phyloP scores from a whole-genome alignment of 2,797 vertebrate genomes.

The Echeneis naucrates region DNA sequence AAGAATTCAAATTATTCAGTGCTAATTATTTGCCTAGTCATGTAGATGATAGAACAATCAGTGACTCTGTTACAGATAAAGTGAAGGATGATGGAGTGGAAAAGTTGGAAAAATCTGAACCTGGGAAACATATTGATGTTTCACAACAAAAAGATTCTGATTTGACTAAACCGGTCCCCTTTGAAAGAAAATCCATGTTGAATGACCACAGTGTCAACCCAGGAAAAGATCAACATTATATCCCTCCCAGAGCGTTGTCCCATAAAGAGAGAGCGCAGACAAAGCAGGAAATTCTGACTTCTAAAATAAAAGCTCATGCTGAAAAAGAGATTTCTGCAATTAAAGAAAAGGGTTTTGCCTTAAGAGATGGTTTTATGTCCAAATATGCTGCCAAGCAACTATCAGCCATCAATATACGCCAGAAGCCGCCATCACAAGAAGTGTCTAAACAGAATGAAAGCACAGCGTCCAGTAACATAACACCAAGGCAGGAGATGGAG shows the following conservation, averaged over 20 bases:
- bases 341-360: conserved; percentile 83
- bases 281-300: conserved; percentile 86
- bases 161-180: conserved; percentile 20
- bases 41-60: conserved; percentile 40
- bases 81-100: conserved; percentile 37
- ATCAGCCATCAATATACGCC: conserved; percentile 50
- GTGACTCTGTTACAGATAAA: conserved; percentile 42
- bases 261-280: conserved; percentile 82
- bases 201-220: conserved; percentile 51
- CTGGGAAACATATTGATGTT: conserved; percentile 36
- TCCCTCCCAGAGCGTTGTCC: conserved; percentile 55
- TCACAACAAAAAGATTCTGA: conserved; percentile 51
- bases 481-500: conserved; percentile 53
- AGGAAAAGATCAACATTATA: conserved; percentile 65
- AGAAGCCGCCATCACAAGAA: conserved; percentile 67
- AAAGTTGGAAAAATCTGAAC: conserved; percentile 47
- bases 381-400: conserved; percentile 73
- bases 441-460: conserved; percentile 53
- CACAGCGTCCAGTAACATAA: conserved; percentile 32
- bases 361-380: conserved; percentile 70
- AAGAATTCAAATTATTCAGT: conserved; percentile 74
- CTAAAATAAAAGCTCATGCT: conserved; percentile 87
- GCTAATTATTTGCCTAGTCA: conserved; percentile 30
- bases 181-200: conserved; percentile 65
- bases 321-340: conserved; percentile 88